Base-by-base conservation (phyloP, 1,140 invertebrate genomes). In the Tetramorium parvispinum region DNA sequence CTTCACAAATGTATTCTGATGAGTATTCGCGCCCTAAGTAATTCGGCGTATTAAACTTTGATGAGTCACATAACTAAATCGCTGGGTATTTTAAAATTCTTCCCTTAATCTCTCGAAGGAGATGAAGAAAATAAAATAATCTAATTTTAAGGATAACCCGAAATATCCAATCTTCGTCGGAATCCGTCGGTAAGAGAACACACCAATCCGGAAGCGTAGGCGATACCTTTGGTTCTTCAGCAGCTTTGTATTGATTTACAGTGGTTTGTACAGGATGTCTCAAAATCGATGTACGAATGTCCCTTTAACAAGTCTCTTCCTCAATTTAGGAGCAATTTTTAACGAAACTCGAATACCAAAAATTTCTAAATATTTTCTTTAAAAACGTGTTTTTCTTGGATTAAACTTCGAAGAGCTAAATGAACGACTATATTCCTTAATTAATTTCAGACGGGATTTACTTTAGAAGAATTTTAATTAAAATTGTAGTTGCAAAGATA, bases 11-110 rank as follows among this genome's bases (percentile, higher is more conserved):
- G 21, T 82, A 68, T 59, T 27, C 77, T 49, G 37, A 68, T 57
- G 85, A 81, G 40, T 63, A 43, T 13, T 27, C n/a, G 27, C 18
- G 18, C 27, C 53, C 32, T 68, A 89, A 83, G 87, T 89, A 89
- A 89, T 85, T 83, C 79, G 32, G 51, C 73, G 7, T 76, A 37
- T 55, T 32, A n/a, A 57, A 76, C 27, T 76, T 57, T 76, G 32
- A 71, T 46, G 43, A 46, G 37, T 46, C 43, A 24, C 21, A 32
- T 65, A 43, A 3, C 21, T 43, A 24, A 18, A 40, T 40, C 10
- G 18, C 24, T 65, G 40, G 11, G 10, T 27, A 78, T 49, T 49
- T 65, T 51, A 21, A 32, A 78, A 77, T 61, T 40, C 16, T 40
- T n/a, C 16, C 11, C 18, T n/a, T 16, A 6, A 73, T 55, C 10